Evolutionary conservation across 2,888 invertebrate species (phyloP).

Genomic region (Dexiosoma caninum): DNA sequence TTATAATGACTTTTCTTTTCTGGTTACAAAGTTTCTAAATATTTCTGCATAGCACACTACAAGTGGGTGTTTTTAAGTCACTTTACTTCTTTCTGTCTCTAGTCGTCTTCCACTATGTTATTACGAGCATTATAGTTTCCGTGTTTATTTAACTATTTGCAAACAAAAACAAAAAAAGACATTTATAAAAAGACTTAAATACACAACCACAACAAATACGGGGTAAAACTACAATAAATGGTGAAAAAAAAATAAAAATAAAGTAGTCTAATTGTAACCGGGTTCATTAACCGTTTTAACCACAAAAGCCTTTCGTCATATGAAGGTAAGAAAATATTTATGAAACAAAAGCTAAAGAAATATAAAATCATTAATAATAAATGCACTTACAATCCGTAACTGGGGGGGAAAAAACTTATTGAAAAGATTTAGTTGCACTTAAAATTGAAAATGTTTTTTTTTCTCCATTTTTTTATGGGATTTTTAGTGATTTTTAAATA

Average conservation of each 20-base stretch:
- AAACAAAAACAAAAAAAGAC: background rate
- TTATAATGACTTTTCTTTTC: background rate
- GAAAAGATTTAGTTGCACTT: background rate
- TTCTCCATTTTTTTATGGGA: background rate
- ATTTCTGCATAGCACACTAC: background rate
- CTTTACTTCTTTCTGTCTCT: constrained; percentile 25
- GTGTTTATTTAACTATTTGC: constrained; percentile 21
- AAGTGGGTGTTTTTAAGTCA: constrained; percentile 52
- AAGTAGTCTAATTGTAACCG: constrained; percentile 61
- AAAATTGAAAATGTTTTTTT: constrained; percentile 2
- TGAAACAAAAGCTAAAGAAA: constrained; percentile 15
- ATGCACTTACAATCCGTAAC: background rate
- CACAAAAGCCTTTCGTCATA: constrained; percentile 54
- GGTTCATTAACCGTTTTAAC: constrained; percentile 62
- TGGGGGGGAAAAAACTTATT: background rate
- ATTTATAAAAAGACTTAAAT: background rate
- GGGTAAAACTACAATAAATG: background rate
- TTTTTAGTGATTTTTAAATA: background rate
- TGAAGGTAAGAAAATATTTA: constrained; percentile 43
- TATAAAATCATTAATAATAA: constrained; percentile 19
- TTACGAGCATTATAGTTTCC: constrained; percentile 24
- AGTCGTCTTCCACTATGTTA: constrained; percentile 41
- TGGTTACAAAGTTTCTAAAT: constrained; percentile 15
- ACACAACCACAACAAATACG: constrained; percentile 21
- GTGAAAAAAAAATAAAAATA: background rate